Percentiles rank a stretch among this genome's conserved stretches.
Conservation (phyloP, 2,888 invertebrate species). For the Agrenia bidenticulata region DNA sequence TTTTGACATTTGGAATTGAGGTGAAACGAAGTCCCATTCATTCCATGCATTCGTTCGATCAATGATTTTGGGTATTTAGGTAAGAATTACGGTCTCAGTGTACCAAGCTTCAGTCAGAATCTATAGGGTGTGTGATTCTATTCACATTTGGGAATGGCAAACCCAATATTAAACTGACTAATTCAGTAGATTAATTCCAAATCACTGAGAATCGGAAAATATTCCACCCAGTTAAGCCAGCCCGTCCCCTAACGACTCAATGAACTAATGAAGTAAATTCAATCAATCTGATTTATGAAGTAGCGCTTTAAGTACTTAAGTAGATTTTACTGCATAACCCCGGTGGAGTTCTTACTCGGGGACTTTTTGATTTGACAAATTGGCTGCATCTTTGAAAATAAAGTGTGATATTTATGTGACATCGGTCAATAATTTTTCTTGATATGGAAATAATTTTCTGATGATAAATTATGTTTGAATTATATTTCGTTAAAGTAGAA, state of each 20-base stretch:
- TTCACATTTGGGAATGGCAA: no score
- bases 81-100: background rate
- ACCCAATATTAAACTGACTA: background rate
- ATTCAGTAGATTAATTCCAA: conserved; percentile 17
- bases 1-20: conserved; percentile 5
- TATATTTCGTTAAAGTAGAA: no score
- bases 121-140: background rate
- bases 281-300: background rate
- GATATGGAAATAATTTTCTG: no score
- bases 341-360: no score
- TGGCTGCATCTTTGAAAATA: no score
- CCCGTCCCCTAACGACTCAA: background rate
- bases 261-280: background rate
- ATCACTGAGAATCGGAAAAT: conserved; percentile 12
- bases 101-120: background rate
- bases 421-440: no score
- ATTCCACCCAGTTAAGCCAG: conserved; percentile 13
- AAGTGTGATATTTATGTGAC: no score
- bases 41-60: background rate
- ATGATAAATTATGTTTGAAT: no score
- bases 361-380: no score
- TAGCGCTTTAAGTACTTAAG: no score
- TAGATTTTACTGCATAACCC: no score
- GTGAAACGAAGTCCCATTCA: background rate
- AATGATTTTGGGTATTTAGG: conserved; percentile 2